Evolutionary conservation across 2,113 vertebrate species (phyloP), one percentile per base, ranked within the genome.

Genomic region (Cyprinodon tularosa): DNA sequence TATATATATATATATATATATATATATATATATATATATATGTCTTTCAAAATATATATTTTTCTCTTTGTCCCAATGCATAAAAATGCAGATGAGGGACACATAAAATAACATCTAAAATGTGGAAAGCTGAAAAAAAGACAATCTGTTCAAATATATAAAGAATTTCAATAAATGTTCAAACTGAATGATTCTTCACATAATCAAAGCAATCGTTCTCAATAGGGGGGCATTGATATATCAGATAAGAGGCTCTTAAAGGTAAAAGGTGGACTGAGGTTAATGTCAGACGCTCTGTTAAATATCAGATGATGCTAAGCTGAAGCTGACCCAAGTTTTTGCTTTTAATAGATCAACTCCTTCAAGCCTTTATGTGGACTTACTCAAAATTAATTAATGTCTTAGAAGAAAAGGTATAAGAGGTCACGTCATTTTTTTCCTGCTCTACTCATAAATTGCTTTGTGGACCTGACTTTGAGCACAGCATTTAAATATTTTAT

Each of bases 401-500:
- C 61, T 72, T 29, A 63, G 53, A 65, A 68, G 38, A 78, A 69
- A 61, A 11, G 13, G 69, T 8, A 59, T 73, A 89, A 77, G 80
- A 82, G 84, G 81, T 88, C 82, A 72, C 60, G 80, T 87, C 85
- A 71, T 66, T 66, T 62, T 39, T 76, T 74, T 39, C 80, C 81
- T 80, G 75, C 75, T 81, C 84, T 85, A 83, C 85, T 90, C 80
- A 90, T 85, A 77, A 74, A 64, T 57, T 78, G 72, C 79, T 81
- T 82, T 78, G 70, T 71, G 66, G 77, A 83, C 68, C 70, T 3
- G 37, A 38, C 67, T 68, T 65, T 79, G 81, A 60, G 80, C n/a
- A 42, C 74, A 71, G 83, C 69, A 82, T 84, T 86, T 77, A 81
- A 84, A 88, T 77, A 72, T 82, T 48, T 44, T 39, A 17, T 78